These are phyloP conservation scores for Anolis sagrei DNA, from an alignment of 2,113 vertebrate species.

Conservation along the genomic window DNA sequence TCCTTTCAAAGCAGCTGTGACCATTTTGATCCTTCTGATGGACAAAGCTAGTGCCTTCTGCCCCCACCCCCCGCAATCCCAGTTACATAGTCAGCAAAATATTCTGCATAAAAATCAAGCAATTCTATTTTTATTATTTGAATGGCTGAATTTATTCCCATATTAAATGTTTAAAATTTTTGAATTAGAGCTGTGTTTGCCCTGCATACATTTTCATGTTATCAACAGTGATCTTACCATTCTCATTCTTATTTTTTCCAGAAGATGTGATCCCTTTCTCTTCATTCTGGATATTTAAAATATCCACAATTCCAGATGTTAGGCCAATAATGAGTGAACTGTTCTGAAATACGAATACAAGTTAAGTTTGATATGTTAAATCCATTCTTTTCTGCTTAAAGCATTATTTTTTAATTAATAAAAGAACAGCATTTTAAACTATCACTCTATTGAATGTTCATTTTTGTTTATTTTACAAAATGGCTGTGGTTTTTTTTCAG, in stretches of 20 bases:
- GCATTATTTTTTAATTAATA: not conserved
- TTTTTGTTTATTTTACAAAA: not conserved
- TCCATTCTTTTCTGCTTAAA: constrained; percentile 22
- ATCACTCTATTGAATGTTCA: not conserved
- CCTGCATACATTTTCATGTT: constrained; percentile 3
- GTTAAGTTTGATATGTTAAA: constrained; percentile 20
- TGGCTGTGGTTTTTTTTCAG: not conserved
- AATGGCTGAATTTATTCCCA: too few relatives aligned
- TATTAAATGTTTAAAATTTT: not conserved
- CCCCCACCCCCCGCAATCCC: too few relatives aligned
- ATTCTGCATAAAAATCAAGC: too few relatives aligned
- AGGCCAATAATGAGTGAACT: constrained; percentile 46
- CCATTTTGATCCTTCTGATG: not conserved
- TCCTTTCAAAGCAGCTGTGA: not conserved
- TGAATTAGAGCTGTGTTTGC: constrained; percentile 16
- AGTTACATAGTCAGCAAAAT: too few relatives aligned
- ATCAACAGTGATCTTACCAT: not conserved
- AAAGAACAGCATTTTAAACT: not conserved
- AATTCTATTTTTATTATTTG: too few relatives aligned
- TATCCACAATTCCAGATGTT: constrained; percentile 27
- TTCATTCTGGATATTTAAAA: constrained; percentile 36
- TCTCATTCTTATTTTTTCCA: constrained; percentile 16
- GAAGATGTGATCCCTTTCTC: not conserved
- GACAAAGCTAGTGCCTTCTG: not conserved
- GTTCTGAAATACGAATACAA: constrained; percentile 32